Base-by-base conservation (phyloP, 2,888 invertebrate species). In the Sthenelais limicola region DNA sequence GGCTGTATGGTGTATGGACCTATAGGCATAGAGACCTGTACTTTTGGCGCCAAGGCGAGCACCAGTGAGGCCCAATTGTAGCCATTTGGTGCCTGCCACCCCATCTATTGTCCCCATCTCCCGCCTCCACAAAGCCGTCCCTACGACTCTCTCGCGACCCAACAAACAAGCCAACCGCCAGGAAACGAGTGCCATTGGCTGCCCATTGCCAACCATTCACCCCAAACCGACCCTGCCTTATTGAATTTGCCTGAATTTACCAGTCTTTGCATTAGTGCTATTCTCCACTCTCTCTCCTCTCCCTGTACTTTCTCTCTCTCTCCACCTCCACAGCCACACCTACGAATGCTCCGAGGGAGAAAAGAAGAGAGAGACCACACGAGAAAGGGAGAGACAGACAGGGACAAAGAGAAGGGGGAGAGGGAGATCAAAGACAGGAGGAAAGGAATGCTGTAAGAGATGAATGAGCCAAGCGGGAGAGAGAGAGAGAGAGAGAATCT, bases 111-210 rank as follows among this genome's bases (percentile, higher is more conserved):
- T 62, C 9, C 38, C 62, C 24, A 1, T 15, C 24, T 43, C 26
- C 62, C 2, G 38, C 35, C 9, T 12, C 24, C 62, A 62, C 62
- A 62, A 62, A 62, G 62, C 12, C 38, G 38, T 43, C 38, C 26
- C 62, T 35, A 62, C 62, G 62, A 62, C 62, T 43, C 62, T 62
- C 62, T 26, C 62, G 38, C 38, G 38, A 43, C 38, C 43, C 62
- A 43, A 21, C 62, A 62, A 62, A 62, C 62, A 62, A 43, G 38
- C 62, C 62, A 62, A 62, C 35, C 62, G 62, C 62, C 62, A 62
- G 62, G 62, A 62, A 62, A 62, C 62, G 62, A 62, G 62, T 62
- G 62, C 62, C 62, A 62, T 62, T 62, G 62, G 62, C 62, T 62
- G 35, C 62, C 62, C 62, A 62, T 62, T 62, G 62, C 62, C 62